Evolutionary conservation across 2,113 vertebrate species (phyloP).

Genomic region (Paralichthys olivaceus): DNA sequence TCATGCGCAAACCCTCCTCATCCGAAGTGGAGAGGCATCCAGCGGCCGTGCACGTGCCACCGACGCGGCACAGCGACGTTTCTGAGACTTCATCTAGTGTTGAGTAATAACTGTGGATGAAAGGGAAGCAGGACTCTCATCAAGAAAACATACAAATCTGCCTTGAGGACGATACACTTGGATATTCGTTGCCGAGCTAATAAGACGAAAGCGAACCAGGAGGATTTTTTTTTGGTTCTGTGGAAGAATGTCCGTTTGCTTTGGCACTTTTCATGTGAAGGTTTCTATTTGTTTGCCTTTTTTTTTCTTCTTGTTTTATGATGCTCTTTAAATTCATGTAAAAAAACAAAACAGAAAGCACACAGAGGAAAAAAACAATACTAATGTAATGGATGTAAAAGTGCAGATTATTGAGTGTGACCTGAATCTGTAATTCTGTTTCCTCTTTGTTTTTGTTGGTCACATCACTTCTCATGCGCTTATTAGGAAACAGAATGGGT

Average conservation of each 20-base stretch:
- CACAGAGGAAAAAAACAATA: slow-evolving; percentile 25
- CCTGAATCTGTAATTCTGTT: slow-evolving; percentile 40
- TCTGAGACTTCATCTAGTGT: slow-evolving; percentile 17
- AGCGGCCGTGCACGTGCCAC: slow-evolving; percentile 35
- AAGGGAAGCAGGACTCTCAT: slow-evolving; percentile 44
- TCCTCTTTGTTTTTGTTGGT: slow-evolving; percentile 33
- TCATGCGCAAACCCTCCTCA: slow-evolving; percentile 30
- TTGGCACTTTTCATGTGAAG: slow-evolving; percentile 63
- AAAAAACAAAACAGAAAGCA: slow-evolving; percentile 54
- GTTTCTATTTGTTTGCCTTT: slow-evolving; percentile 61
- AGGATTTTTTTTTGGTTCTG: slow-evolving; percentile 9
- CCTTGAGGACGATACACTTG: slow-evolving; percentile 45
- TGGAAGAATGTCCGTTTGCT: slow-evolving; percentile 63
- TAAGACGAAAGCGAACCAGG: slow-evolving; percentile 16
- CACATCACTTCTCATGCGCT: slow-evolving; percentile 20
- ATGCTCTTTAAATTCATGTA: slow-evolving; percentile 40
- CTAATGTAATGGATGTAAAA: slow-evolving; percentile 40
- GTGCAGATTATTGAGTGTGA: slow-evolving; percentile 27
- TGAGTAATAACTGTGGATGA: slow-evolving; percentile 28
- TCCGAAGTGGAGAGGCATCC: slow-evolving; percentile 38
- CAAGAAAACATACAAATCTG: slow-evolving; percentile 32
- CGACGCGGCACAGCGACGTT: slow-evolving; percentile 26
- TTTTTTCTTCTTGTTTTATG: slow-evolving; percentile 31
- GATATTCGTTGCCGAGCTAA: slow-evolving; percentile 60
- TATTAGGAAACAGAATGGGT: slow-evolving; percentile 45